Percentiles rank a stretch among this genome's conserved stretches.
phyloP scores from a whole-genome alignment of 2,797 vertebrate species.

The Etheostoma nigrum region DNA sequence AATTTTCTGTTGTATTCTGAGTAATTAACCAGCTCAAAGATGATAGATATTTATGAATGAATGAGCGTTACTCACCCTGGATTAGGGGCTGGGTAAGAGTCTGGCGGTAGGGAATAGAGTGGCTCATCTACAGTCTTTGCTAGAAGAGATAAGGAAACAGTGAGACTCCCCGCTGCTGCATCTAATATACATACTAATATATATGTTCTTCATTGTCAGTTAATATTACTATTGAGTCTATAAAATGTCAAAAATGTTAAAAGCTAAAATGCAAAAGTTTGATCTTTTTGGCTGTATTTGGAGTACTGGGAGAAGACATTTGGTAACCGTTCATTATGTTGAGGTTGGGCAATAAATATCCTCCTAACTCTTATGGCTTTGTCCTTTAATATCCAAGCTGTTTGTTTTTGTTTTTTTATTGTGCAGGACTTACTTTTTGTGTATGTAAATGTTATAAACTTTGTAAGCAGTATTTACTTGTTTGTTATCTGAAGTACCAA shows the following conservation, averaged over 20 bases:
- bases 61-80: constrained; percentile 72
- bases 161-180: constrained; percentile 7
- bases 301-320: too few relatives aligned
- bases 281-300: too few relatives aligned
- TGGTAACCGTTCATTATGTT: too few relatives aligned
- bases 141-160: constrained; percentile 45
- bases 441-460: too few relatives aligned
- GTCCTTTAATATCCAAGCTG: too few relatives aligned
- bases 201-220: background rate
- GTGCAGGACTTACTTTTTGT: too few relatives aligned
- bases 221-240: background rate
- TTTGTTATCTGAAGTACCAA: too few relatives aligned
- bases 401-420: too few relatives aligned
- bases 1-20: too few relatives aligned
- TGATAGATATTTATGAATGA: background rate
- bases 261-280: background rate
- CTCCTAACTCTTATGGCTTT: too few relatives aligned
- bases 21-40: background rate
- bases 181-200: background rate
- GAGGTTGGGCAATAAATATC: too few relatives aligned
- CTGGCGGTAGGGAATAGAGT: constrained; percentile 86
- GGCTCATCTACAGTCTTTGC: constrained; percentile 83
- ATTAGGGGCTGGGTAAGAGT: constrained; percentile 79
- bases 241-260: background rate
- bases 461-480: too few relatives aligned